phyloP scores from a whole-genome alignment of 2,797 vertebrate species.

The Trachurus trachurus region DNA sequence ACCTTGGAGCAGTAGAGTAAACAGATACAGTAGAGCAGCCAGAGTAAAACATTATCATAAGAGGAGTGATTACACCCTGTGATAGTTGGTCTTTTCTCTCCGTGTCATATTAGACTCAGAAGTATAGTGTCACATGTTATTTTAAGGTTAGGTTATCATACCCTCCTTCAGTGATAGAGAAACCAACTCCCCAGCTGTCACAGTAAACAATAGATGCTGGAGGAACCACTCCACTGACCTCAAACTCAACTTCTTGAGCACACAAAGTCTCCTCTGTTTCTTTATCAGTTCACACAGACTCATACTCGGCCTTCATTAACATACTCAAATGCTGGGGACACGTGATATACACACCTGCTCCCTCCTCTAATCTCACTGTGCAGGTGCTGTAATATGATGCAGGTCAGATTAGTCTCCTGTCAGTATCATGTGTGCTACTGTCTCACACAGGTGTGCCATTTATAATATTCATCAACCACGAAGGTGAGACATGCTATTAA shows the following conservation, averaged over 20 bases:
- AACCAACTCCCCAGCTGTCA: slow-evolving; percentile 39
- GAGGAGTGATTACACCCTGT: background rate
- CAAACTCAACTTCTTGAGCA: slow-evolving; percentile 48
- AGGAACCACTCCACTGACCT: slow-evolving; percentile 51
- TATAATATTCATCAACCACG: background rate
- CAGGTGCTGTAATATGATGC: slow-evolving; percentile 71
- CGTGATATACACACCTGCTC: slow-evolving; percentile 55
- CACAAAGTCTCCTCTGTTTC: slow-evolving; percentile 73
- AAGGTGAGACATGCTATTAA: background rate
- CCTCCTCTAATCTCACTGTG: slow-evolving; percentile 50
- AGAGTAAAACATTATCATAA: background rate
- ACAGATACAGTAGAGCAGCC: background rate
- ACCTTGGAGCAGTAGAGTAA: background rate
- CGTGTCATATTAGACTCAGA: background rate
- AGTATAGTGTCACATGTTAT: background rate
- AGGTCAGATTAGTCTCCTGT: slow-evolving; percentile 50
- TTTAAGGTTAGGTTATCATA: slow-evolving; percentile 13
- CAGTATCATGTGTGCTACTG: slow-evolving; percentile 24
- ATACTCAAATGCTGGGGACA: slow-evolving; percentile 62
- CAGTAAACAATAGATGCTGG: slow-evolving; percentile 53
- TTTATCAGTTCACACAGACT: slow-evolving; percentile 58
- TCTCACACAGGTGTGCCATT: slow-evolving; percentile 44
- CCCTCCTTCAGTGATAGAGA: slow-evolving; percentile 20
- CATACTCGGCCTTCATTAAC: slow-evolving; percentile 55
- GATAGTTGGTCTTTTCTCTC: background rate